Evolutionary conservation across 2,797 vertebrate genomes (phyloP), one percentile per base, ranked within the genome.

Genomic region (Chaunax sp.): DNA sequence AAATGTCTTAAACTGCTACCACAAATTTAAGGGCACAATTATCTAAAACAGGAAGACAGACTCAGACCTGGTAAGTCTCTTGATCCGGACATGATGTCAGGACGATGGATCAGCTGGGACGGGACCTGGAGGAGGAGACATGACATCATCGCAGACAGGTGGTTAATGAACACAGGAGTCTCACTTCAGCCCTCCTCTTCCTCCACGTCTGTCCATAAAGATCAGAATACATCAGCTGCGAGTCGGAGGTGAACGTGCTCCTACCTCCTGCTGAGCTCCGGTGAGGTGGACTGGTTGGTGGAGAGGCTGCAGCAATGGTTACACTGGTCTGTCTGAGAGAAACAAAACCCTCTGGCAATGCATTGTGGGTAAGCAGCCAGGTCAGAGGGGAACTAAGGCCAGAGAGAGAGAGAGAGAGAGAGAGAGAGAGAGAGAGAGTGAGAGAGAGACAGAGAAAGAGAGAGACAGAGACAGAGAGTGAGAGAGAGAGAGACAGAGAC

Each of bases 41-140:
- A n/a, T n/a, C n/a, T n/a, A n/a, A n/a, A n/a, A n/a, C n/a, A n/a
- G n/a, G n/a, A n/a, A n/a, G n/a, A n/a, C 20, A 35, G 23, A 22
- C 1, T 2, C 82, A 77, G 35, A 92, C 92, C 90, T 75, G 90
- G 91, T 58, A 92, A 53, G 38, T 93, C 92, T 3, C 91, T 70
- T 10, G 92, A 58, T 12, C 89, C 87, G 13, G 92, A 89, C 92
- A 93, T 93, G 69, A 57, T 70, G 57, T 64, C 54, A 28, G 56
- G 62, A 65, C 8, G 12, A 19, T 3, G 30, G 47, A 56, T 67
- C 40, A 26, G 71, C n/a, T 57, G 35, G 57, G 28, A 41, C 6
- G 47, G 38, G 44, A 76, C 18, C 90, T 90, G 73, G 15, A 67
- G 49, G 20, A 44, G 22, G 3, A 56, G 0, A 46, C 1, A 53